phyloP scores from a whole-genome alignment of 2,113 vertebrate genomes.

The Dasyurus viverrinus region DNA sequence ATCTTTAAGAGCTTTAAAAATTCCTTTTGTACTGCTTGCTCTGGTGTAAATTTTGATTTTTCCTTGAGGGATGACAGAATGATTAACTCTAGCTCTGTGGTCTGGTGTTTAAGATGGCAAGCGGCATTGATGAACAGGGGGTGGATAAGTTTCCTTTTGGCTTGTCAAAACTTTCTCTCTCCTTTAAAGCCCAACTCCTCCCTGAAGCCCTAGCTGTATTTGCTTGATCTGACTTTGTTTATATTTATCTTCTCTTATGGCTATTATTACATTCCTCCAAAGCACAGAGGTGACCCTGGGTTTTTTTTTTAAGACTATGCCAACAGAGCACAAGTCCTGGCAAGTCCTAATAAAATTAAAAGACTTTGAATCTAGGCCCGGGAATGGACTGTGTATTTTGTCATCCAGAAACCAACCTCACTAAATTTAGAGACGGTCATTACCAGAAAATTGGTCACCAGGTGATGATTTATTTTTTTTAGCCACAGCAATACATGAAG shows the following conservation, averaged over 20 bases:
- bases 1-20: not conserved
- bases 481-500: not conserved
- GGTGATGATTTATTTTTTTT: not conserved
- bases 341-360: not conserved
- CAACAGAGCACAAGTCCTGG: not conserved
- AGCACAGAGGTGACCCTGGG: not conserved
- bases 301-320: not conserved
- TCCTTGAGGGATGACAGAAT: not conserved
- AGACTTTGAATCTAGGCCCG: not conserved
- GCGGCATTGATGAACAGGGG: not conserved
- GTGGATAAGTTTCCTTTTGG: not conserved
- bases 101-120: not conserved
- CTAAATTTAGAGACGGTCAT: not conserved
- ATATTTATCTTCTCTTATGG: not conserved
- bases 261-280: not conserved
- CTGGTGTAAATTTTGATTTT: not conserved
- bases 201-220: not conserved
- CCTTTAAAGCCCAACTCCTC: not conserved
- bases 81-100: not conserved
- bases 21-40: not conserved
- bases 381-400: not conserved
- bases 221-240: not conserved
- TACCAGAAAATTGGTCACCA: conserved; percentile 1
- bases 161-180: not conserved
- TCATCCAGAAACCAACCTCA: not conserved